These are phyloP conservation scores for Chaetogeoica ovagalla DNA, from an alignment of 2,888 invertebrate species.

Conservation along the genomic window DNA sequence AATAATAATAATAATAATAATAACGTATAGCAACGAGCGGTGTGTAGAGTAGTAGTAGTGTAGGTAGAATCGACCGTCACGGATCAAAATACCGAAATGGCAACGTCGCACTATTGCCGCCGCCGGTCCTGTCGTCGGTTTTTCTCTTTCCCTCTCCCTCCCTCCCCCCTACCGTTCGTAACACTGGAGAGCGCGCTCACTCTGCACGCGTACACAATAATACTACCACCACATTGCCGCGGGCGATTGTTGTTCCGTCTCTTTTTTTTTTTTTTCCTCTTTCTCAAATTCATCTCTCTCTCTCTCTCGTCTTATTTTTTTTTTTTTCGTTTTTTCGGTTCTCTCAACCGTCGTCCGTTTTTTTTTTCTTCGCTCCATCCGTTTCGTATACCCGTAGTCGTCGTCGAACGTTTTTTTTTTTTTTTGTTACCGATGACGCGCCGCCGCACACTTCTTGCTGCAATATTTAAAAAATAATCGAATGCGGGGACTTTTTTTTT, in stretches of 20 bases:
- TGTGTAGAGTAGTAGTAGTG: slow-evolving; percentile 12
- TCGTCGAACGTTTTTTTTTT: not conserved
- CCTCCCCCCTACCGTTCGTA: not conserved
- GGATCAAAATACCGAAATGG: slow-evolving; percentile 44
- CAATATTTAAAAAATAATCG: not conserved
- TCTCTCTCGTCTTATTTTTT: not conserved
- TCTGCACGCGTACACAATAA: slow-evolving; percentile 4
- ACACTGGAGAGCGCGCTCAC: slow-evolving; percentile 20
- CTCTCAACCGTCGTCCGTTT: not conserved
- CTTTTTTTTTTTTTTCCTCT: not conserved
- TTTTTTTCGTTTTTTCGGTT: too few relatives aligned
- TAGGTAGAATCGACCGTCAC: slow-evolving; percentile 48
- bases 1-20: slow-evolving; percentile 38
- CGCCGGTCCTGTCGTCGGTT: not conserved
- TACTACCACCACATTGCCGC: slow-evolving; percentile 16
- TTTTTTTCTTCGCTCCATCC: slow-evolving; percentile 1
- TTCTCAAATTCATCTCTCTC: slow-evolving; percentile 19
- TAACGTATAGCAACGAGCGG: slow-evolving; percentile 2
- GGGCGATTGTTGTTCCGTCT: slow-evolving; percentile 4
- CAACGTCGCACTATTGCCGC: slow-evolving; percentile 38
- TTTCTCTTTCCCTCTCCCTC: slow-evolving; percentile 17
- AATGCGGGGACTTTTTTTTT: not conserved
- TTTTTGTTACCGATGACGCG: not conserved
- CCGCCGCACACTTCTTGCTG: too few relatives aligned
- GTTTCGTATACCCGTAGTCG: not conserved